Percentiles rank a stretch among this genome's conserved stretches.
Conservation (phyloP, 2,113 vertebrate genomes). For the Hippolais icterina region DNA sequence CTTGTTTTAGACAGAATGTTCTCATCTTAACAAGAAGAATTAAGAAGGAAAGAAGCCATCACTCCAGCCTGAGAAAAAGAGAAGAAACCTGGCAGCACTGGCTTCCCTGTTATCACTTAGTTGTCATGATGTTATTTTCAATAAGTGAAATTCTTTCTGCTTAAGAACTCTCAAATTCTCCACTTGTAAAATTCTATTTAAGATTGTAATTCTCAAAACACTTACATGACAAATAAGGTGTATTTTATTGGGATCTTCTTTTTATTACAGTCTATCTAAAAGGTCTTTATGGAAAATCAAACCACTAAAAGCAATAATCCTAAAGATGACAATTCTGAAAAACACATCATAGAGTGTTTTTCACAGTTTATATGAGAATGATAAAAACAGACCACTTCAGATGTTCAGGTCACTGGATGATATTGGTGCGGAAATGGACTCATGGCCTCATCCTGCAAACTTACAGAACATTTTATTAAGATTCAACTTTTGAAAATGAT, state of each 20-base stretch:
- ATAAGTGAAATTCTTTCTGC: neutral
- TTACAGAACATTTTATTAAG: neutral
- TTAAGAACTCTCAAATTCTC: neutral
- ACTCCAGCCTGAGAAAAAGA: neutral
- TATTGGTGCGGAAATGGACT: neutral
- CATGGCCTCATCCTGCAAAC: neutral
- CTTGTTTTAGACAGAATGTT: neutral
- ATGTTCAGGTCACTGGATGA: neutral
- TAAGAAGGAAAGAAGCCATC: neutral
- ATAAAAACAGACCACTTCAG: neutral
- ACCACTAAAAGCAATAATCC: neutral
- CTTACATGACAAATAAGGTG: neutral
- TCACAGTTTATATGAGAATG: neutral
- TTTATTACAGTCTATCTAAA: conserved; percentile 2
- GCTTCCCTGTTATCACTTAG: neutral
- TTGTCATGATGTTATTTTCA: neutral
- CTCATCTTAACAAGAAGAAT: neutral
- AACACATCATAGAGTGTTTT: neutral
- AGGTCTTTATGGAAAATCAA: conserved; percentile 3
- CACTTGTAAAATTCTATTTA: neutral
- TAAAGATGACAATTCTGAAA: neutral
- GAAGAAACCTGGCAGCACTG: neutral
- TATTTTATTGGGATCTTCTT: neutral
- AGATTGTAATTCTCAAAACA: neutral
- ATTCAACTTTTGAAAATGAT: neutral